These are phyloP conservation scores for Trachymyrmex cornetzi DNA, from an alignment of 1,140 invertebrate genomes.

Conservation along the genomic window DNA sequence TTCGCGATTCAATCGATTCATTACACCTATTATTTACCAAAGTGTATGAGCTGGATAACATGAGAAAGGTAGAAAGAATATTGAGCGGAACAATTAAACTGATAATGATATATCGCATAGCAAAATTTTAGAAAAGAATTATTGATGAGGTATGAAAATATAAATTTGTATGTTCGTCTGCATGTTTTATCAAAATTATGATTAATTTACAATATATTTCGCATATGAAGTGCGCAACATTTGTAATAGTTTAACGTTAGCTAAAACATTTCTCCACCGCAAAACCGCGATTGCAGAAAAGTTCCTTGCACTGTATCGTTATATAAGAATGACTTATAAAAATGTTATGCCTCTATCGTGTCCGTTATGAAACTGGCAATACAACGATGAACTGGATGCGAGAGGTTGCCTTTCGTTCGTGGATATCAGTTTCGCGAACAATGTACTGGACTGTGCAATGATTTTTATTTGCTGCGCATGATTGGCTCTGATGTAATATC, in stretches of 20 bases:
- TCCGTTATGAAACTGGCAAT: slow-evolving; percentile 33
- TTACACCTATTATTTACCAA: background rate
- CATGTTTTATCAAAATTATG: background rate
- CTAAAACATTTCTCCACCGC: slow-evolving; percentile 44
- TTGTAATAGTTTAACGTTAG: background rate
- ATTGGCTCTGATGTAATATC: slow-evolving; percentile 37
- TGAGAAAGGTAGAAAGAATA: background rate
- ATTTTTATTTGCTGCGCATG: slow-evolving; percentile 17
- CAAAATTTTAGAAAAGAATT: background rate
- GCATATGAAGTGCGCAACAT: background rate
- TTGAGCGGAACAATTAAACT: background rate
- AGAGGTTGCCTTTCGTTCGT: slow-evolving; percentile 40
- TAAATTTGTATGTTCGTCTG: background rate
- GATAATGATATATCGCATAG: background rate
- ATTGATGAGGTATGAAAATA: background rate
- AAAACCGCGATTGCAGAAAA: slow-evolving; percentile 16
- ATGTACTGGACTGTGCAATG: background rate
- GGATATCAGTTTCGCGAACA: slow-evolving; percentile 46
- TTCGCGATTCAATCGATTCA: background rate
- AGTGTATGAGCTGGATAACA: background rate
- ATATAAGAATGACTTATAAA: slow-evolving; percentile 29
- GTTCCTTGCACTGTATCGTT: slow-evolving; percentile 9
- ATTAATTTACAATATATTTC: background rate
- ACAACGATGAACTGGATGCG: slow-evolving; percentile 27
- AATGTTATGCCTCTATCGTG: background rate